Conservation (phyloP, 2,888 invertebrate genomes). For the Oeneis ivallda region DNA sequence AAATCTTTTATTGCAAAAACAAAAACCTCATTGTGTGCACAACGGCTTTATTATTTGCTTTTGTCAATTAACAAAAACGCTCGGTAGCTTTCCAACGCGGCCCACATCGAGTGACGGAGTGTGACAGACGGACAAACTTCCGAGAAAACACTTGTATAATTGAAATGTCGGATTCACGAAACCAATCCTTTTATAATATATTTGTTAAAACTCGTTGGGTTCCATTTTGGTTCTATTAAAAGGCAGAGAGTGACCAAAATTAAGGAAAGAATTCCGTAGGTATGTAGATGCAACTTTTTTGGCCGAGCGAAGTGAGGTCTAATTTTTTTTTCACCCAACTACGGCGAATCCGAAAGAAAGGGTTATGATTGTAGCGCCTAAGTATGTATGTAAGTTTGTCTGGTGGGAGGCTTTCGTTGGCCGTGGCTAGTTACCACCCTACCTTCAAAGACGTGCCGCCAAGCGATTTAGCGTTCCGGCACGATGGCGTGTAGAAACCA, state of each 20-base stretch:
- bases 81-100: conserved; percentile 24
- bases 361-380: too few species aligned
- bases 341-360: too few species aligned
- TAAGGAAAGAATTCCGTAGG: background rate
- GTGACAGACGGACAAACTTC: conserved; percentile 22
- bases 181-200: conserved; percentile 15
- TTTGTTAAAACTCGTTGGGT: background rate
- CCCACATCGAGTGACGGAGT: conserved; percentile 14
- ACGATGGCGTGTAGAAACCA: too few species aligned
- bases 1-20: conserved; percentile 4
- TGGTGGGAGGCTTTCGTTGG: too few species aligned
- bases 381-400: too few species aligned
- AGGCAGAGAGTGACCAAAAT: too few species aligned
- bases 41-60: conserved; percentile 2
- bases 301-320: too few species aligned
- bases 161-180: conserved; percentile 26
- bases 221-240: conserved; percentile 5
- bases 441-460: too few species aligned
- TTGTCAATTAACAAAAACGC: conserved; percentile 3
- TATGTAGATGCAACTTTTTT: background rate
- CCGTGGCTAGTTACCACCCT: too few species aligned
- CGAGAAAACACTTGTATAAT: conserved; percentile 23
- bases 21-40: background rate
- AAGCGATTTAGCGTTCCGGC: too few species aligned
- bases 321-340: too few species aligned